Evolutionary conservation across 1,140 invertebrate species (phyloP).

Genomic region (Magallana ariakensis): DNA sequence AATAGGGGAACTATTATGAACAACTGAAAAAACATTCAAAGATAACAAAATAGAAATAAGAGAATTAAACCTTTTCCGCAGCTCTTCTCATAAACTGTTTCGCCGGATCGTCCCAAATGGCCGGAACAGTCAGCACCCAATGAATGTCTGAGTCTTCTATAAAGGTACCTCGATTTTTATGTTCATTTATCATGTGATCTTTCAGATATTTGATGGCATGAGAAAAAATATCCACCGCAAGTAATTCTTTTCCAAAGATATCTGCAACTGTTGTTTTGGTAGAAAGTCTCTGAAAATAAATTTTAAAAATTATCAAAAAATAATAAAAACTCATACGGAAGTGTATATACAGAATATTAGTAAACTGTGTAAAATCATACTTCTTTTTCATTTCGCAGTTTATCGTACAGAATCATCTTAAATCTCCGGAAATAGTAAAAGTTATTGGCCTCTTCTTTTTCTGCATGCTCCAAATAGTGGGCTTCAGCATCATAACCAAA

Average conservation of each 20-base stretch:
- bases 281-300: not conserved
- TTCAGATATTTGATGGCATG: not conserved
- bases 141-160: not conserved
- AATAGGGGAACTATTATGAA: no score
- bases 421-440: no score
- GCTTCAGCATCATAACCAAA: no score
- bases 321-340: no score
- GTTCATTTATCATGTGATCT: not conserved
- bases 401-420: no score
- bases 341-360: no score
- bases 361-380: no score
- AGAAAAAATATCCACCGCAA: conserved; percentile 7
- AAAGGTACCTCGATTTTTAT: not conserved
- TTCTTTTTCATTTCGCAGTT: no score
- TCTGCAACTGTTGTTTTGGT: not conserved
- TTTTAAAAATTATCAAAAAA: not conserved
- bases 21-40: not conserved
- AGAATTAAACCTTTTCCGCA: not conserved
- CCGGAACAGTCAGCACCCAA: not conserved
- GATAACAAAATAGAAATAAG: not conserved
- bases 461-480: no score
- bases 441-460: no score
- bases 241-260: not conserved
- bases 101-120: not conserved
- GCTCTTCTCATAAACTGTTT: conserved; percentile 37